Conservation (phyloP, 2,797 vertebrate genomes). For the Peromyscus melanophrys region DNA sequence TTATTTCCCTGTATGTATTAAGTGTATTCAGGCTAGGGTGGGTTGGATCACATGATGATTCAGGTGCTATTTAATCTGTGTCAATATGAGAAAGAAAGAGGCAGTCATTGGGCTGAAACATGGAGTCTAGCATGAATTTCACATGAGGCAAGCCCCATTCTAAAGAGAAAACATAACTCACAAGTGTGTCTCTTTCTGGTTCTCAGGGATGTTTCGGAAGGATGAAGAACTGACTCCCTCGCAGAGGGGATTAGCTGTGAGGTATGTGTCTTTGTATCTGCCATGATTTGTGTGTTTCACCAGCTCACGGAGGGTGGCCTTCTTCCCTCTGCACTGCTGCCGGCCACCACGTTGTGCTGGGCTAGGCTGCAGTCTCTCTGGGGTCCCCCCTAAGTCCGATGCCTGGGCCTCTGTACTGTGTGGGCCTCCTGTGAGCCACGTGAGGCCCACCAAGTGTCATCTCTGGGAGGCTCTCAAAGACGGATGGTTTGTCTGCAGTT, state of each 20-base stretch:
- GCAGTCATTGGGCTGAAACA: background rate
- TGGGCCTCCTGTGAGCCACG: background rate
- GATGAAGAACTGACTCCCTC: slow-evolving; percentile 94
- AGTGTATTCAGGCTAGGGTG: background rate
- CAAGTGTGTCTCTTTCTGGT: slow-evolving; percentile 63
- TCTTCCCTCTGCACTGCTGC: background rate
- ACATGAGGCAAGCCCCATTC: background rate
- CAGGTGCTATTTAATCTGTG: background rate
- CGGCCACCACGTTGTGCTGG: background rate
- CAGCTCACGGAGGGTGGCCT: background rate
- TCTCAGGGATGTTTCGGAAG: slow-evolving; percentile 94
- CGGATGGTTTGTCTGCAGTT: background rate
- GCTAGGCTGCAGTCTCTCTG: accelerated
- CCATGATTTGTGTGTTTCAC: accelerated
- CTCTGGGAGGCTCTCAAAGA: background rate
- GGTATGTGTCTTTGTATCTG: slow-evolving; percentile 87
- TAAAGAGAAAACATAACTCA: background rate
- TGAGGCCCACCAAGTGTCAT: background rate
- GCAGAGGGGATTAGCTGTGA: slow-evolving; percentile 95
- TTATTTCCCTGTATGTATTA: background rate
- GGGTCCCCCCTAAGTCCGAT: background rate
- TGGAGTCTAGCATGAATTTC: background rate
- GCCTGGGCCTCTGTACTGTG: accelerated
- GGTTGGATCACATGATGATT: accelerated
- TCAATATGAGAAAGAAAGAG: background rate